phyloP scores from a whole-genome alignment of 2,113 vertebrate species.

The Osmerus eperlanus region DNA sequence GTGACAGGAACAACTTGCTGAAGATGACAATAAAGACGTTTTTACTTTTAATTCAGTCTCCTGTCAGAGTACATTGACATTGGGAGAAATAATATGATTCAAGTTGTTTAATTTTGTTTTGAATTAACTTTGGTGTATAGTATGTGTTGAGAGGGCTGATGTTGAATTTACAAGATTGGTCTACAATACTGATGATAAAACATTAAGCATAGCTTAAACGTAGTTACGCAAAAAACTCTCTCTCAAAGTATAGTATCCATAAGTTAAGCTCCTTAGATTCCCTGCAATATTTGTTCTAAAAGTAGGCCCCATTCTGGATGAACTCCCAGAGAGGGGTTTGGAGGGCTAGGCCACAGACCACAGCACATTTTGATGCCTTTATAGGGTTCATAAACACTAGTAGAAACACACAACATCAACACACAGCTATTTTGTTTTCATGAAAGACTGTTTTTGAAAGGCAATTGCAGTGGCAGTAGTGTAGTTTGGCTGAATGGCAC shows the following conservation, averaged over 20 bases:
- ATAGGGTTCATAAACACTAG: conserved; percentile 56
- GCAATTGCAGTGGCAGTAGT: conserved; percentile 47
- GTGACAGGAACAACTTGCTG: conserved; percentile 36
- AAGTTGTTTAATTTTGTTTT: conserved; percentile 32
- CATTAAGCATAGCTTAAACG: too few relatives aligned
- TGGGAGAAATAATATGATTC: conserved; percentile 9
- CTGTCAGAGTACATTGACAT: conserved; percentile 27
- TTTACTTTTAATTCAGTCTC: conserved; percentile 33
- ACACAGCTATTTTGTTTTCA: conserved; percentile 36
- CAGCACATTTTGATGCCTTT: conserved; percentile 59
- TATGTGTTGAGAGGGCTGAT: conserved; percentile 3
- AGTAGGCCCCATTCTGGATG: conserved; percentile 36
- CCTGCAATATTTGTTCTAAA: conserved; percentile 41
- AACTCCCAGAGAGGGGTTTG: conserved; percentile 26
- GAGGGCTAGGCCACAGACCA: conserved; percentile 58
- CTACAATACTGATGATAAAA: too few relatives aligned
- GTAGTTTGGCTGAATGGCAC: conserved; percentile 19
- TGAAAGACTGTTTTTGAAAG: conserved; percentile 52
- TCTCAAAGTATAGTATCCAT: background rate
- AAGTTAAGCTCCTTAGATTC: background rate
- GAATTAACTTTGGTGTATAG: conserved; percentile 32
- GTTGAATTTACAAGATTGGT: background rate
- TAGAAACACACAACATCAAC: conserved; percentile 30
- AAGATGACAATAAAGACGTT: conserved; percentile 40
- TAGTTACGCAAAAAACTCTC: too few relatives aligned